A percentile compares a stretch with the other conserved stretches of the same genome.
Evolutionary conservation across 1,140 invertebrate genomes (phyloP).

Genomic region (Drosophila punjabiensis): DNA sequence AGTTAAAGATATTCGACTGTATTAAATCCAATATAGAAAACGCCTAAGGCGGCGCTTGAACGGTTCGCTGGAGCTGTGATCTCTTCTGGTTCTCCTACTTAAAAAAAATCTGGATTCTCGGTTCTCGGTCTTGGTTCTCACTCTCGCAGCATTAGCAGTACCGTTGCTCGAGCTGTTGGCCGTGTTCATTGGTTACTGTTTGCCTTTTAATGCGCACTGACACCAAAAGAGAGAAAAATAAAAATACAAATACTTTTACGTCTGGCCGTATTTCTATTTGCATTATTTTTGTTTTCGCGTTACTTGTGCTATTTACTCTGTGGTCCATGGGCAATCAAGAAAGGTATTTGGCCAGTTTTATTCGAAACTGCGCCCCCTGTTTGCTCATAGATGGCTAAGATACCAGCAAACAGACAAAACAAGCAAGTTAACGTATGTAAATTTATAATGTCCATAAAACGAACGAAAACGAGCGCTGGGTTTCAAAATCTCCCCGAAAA

Average conservation of each 20-base stretch:
- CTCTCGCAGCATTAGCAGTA: slow-evolving; percentile 62
- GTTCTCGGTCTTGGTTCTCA: slow-evolving; percentile 60
- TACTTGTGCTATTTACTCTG: slow-evolving; percentile 69
- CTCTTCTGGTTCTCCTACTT: slow-evolving; percentile 27
- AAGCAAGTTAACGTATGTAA: slow-evolving; percentile 56
- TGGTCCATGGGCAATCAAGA: slow-evolving; percentile 63
- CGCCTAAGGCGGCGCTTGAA: slow-evolving; percentile 32
- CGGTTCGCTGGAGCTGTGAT: slow-evolving; percentile 29
- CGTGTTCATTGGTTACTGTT: slow-evolving; percentile 51
- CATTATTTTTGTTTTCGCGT: slow-evolving; percentile 48
- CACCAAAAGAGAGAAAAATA: slow-evolving; percentile 46
- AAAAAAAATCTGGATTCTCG: slow-evolving; percentile 49
- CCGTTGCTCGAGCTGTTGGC: slow-evolving; percentile 61
- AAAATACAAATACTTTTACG: slow-evolving; percentile 32
- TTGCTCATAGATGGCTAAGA: slow-evolving; percentile 48
- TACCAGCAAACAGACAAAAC: slow-evolving; percentile 24
- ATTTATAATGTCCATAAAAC: slow-evolving; percentile 71
- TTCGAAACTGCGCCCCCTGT: slow-evolving; percentile 53
- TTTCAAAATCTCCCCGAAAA: slow-evolving; percentile 67
- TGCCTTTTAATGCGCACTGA: slow-evolving; percentile 65
- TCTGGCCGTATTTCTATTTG: slow-evolving; percentile 45
- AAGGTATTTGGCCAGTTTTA: slow-evolving; percentile 73
- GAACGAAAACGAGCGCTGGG: slow-evolving; percentile 17
- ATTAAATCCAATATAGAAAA: slow-evolving; percentile 12
- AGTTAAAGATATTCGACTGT: background rate